A percentile compares a stretch with the other conserved stretches of the same genome.
Evolutionary conservation across 2,113 vertebrate genomes (phyloP).

Genomic region (Syngnathus scovelli): DNA sequence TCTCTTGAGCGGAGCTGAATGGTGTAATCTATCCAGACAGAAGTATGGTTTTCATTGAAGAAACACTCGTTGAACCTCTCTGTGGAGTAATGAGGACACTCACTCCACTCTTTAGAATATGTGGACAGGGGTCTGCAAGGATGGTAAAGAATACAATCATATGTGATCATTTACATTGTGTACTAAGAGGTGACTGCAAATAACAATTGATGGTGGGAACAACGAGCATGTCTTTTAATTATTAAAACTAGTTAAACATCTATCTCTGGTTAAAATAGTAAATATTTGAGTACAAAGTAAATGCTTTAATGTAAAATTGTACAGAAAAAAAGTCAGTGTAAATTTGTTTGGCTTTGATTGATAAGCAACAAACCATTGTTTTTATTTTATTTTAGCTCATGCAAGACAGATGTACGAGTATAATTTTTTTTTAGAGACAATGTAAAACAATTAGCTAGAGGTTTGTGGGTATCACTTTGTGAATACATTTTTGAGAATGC

Average conservation of each 20-base stretch:
- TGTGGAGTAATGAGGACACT: constrained; percentile 86
- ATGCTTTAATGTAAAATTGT: not conserved
- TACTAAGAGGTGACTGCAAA: not conserved
- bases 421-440: no score
- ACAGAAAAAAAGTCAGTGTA: no score
- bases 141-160: not conserved
- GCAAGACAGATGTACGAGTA: no score
- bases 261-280: not conserved
- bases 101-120: constrained; percentile 70
- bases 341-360: no score
- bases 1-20: constrained; percentile 76
- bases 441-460: no score
- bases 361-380: no score
- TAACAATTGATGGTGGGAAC: not conserved
- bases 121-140: constrained; percentile 7
- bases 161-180: not conserved
- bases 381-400: no score
- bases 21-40: constrained; percentile 79
- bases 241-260: not conserved
- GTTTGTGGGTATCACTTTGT: no score
- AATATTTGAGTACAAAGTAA: not conserved
- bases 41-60: constrained; percentile 82
- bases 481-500: no score
- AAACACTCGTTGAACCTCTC: constrained; percentile 81
- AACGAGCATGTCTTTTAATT: not conserved